Evolutionary conservation across 2,113 vertebrate genomes (phyloP), one percentile per base, ranked within the genome.

Genomic region (Centropristis striata): DNA sequence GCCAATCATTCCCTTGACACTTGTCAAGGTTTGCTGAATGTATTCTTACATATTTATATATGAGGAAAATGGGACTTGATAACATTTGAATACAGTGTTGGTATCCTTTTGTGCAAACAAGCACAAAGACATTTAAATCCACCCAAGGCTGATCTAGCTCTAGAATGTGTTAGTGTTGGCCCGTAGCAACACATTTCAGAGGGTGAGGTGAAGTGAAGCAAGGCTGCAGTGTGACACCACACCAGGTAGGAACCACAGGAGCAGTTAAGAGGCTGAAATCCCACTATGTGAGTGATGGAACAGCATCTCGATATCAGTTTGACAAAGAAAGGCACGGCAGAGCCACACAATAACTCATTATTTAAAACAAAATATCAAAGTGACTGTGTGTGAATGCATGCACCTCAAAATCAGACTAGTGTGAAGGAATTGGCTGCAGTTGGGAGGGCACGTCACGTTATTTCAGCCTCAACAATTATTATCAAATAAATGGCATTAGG

Each of bases 341-440:
- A 73, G 14, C 55, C 44, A 36, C 44, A 71, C 28, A 37, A 23
- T 21, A 59, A 75, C 72, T 70, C 61, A 39, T 68, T 39, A 21
- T 59, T 53, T 25, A 11, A 54, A 66, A 65, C 15, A 27, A 49
- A 36, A 55, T 6, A 41, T 7, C 12, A 58, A 82, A 67, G 41
- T 67, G 37, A 15, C 8, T 46, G 32, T 44, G 28, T 46, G 25
- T 77, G 28, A 18, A 41, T 39, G 21, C 4, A 65, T 72, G 54
- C 27, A 37, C 59, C 49, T 73, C 21, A 59, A 69, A 83, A 72
- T 9, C 70, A 74, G 44, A 71, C 50, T 21, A 18, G 55, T 74
- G 72, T 88, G 78, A 27, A 84, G 74, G 85, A 86, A 91, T 78
- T 65, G 85, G 73, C 70, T 85, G 88, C 92, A 86, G 83, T 65